Evolutionary conservation across 2,113 vertebrate genomes (phyloP).

Genomic region (Erpornis zantholeuca): DNA sequence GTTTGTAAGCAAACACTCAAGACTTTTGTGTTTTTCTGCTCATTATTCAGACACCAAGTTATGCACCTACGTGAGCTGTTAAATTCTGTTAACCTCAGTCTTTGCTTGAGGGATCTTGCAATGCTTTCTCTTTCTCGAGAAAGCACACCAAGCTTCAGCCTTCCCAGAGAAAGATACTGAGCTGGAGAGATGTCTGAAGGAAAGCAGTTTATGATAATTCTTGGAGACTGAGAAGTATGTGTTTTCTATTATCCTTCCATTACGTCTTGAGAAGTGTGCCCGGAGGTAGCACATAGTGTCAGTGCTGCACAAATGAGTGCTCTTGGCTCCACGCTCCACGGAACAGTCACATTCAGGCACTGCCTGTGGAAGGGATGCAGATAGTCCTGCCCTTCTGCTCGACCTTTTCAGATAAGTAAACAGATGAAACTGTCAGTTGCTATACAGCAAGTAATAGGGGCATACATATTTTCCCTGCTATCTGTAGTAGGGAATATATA

Average conservation of each 20-base stretch:
- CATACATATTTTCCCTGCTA: background rate
- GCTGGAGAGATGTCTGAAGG: background rate
- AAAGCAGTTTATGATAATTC: background rate
- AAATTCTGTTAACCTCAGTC: background rate
- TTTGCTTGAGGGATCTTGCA: background rate
- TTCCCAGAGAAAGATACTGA: background rate
- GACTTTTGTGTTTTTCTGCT: background rate
- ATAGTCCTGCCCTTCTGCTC: background rate
- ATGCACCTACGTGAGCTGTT: background rate
- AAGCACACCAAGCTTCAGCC: background rate
- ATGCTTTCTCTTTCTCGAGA: background rate
- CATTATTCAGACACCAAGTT: background rate
- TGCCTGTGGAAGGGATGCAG: background rate
- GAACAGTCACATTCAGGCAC: background rate
- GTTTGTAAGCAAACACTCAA: background rate
- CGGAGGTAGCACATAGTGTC: background rate
- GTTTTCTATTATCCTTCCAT: background rate
- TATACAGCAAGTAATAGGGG: background rate
- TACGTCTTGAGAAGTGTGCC: background rate
- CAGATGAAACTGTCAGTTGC: background rate
- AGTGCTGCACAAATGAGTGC: background rate
- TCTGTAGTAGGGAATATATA: background rate
- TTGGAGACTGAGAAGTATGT: background rate
- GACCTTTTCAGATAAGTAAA: background rate
- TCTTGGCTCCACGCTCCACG: background rate